Evolutionary conservation across 2,888 invertebrate species (phyloP).

Genomic region (Xylophagus ater): DNA sequence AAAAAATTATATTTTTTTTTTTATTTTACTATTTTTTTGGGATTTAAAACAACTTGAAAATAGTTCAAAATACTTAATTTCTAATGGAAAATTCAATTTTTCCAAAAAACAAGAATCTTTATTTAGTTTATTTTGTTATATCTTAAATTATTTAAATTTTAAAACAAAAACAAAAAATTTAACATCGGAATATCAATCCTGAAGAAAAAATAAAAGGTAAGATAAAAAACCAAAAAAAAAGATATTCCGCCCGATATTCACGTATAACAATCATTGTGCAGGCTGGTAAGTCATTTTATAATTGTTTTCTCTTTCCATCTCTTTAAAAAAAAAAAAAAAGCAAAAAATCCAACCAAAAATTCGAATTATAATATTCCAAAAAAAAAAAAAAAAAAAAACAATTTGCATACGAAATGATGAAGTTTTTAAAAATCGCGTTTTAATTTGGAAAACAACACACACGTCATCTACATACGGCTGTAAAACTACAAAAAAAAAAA

Average conservation of each 20-base stretch:
- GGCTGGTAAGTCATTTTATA: conserved; percentile 37
- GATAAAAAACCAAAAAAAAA: conserved; percentile 23
- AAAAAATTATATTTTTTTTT: too few relatives aligned
- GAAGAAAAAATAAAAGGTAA: conserved; percentile 39
- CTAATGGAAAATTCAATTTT: background rate
- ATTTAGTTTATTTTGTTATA: too few relatives aligned
- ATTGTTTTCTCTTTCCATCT: conserved; percentile 18
- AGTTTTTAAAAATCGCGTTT: conserved; percentile 12
- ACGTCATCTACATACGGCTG: conserved; percentile 36
- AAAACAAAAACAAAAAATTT: too few relatives aligned
- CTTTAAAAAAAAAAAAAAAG: conserved; percentile 21
- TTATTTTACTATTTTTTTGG: too few relatives aligned
- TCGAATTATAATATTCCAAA: conserved; percentile 15
- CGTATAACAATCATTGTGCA: conserved; percentile 37
- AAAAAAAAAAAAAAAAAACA: conserved; percentile 19
- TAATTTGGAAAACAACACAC: conserved; percentile 25
- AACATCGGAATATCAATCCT: conserved; percentile 17
- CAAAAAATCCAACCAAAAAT: conserved; percentile 18
- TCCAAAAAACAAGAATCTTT: too few relatives aligned
- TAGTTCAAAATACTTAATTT: conserved; percentile 13
- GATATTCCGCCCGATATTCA: conserved; percentile 31
- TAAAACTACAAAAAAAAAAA: conserved; percentile 15
- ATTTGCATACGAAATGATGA: conserved; percentile 24
- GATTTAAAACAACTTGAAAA: too few relatives aligned
- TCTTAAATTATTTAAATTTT: too few relatives aligned